Evolutionary conservation across 1,140 invertebrate species (phyloP).

Genomic region (Cecropterus lyciades): DNA sequence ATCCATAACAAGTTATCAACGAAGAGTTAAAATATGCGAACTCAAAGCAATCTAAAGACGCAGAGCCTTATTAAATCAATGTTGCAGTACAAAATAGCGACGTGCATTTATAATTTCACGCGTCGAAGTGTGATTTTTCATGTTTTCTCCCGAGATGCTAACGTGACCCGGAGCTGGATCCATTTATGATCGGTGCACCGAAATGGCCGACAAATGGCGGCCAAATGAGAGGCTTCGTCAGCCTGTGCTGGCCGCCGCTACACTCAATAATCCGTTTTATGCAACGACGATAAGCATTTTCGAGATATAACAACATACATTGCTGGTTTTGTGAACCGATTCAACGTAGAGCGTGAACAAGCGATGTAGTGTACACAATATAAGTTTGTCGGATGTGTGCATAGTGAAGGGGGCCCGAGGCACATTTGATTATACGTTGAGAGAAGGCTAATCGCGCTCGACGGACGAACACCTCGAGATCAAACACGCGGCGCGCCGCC

Average conservation of each 20-base stretch:
- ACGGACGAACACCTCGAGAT: constrained; percentile 83
- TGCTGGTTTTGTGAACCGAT: constrained; percentile 29
- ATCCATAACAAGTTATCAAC: constrained; percentile 22
- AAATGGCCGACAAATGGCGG: constrained; percentile 83
- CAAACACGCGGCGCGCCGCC: constrained; percentile 83
- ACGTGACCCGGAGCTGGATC: constrained; percentile 78
- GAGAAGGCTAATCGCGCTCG: constrained; percentile 81
- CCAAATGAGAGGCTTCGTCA: constrained; percentile 82
- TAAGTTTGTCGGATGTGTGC: constrained; percentile 35
- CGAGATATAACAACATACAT: constrained; percentile 42
- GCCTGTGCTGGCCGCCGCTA: constrained; percentile 65
- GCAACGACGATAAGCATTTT: constrained; percentile 35
- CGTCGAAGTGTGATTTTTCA: constrained; percentile 80
- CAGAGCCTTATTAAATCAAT: constrained; percentile 33
- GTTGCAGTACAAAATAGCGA: constrained; percentile 29
- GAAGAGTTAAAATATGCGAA: constrained; percentile 16
- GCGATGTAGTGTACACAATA: constrained; percentile 44
- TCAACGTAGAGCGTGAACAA: constrained; percentile 9
- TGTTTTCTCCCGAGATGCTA: constrained; percentile 76
- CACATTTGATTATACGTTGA: constrained; percentile 84
- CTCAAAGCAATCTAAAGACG: constrained; percentile 20
- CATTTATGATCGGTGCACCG: constrained; percentile 81
- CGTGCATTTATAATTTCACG: constrained; percentile 66
- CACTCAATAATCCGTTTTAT: constrained; percentile 61
- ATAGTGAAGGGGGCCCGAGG: constrained; percentile 65